These are phyloP conservation scores for Standfussiana lucernea DNA, from an alignment of 2,888 invertebrate species.

Conservation along the genomic window DNA sequence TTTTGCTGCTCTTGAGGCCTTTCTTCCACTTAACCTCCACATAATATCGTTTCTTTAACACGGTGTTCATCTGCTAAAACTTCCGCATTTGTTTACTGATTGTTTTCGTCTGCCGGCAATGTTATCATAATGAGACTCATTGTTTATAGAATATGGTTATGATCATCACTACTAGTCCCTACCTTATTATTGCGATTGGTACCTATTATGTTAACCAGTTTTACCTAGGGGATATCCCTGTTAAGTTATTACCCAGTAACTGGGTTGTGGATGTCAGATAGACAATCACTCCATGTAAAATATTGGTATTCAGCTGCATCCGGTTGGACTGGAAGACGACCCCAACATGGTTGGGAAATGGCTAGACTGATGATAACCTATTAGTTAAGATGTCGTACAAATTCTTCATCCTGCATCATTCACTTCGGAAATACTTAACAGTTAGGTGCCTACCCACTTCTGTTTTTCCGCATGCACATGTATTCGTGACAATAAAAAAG, in stretches of 20 bases:
- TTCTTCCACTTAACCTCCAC: not conserved
- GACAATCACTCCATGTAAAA: not conserved
- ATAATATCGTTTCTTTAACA: constrained; percentile 1
- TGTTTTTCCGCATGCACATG: not conserved
- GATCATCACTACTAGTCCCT: too few species aligned
- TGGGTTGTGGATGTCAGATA: not conserved
- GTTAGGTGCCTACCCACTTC: not conserved
- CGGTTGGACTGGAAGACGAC: not conserved
- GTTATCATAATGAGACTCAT: not conserved
- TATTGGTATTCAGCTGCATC: not conserved
- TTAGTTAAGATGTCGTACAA: not conserved
- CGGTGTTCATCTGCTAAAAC: not conserved
- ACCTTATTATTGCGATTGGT: not conserved
- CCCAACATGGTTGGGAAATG: not conserved
- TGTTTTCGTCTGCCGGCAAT: constrained; percentile 5
- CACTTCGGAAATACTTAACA: too few species aligned
- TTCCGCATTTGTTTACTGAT: constrained; percentile 2
- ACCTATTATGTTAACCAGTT: not conserved
- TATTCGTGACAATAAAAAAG: not conserved
- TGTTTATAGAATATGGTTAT: not conserved
- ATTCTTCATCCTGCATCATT: not conserved
- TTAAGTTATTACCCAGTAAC: not conserved
- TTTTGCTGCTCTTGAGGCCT: not conserved
- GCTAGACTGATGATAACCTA: not conserved
- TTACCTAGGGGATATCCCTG: not conserved